Percentiles rank a stretch among this genome's conserved stretches.
phyloP scores from a whole-genome alignment of 2,888 invertebrate genomes.

The Phyllotreta cruciferae region DNA sequence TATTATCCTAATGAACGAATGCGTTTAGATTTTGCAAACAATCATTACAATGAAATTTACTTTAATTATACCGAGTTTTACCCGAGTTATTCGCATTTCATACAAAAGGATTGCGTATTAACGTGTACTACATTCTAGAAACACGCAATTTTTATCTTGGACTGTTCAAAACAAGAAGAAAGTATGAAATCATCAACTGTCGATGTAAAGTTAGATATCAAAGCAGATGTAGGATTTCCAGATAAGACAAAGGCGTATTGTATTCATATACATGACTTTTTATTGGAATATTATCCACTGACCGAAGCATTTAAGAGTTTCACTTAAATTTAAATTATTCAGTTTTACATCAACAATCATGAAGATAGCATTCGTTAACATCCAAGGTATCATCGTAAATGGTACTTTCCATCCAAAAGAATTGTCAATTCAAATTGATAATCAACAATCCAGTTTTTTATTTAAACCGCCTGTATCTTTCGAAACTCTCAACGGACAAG shows the following conservation, averaged over 20 bases:
- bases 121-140: conserved; percentile 21
- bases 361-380: conserved; percentile 2
- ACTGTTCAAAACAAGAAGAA: conserved; percentile 43
- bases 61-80: conserved; percentile 32
- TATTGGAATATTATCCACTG: neutral
- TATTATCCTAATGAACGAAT: conserved; percentile 30
- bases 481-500: neutral
- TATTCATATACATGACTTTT: neutral
- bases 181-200: conserved; percentile 41
- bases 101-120: conserved; percentile 2
- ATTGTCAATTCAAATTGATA: neutral
- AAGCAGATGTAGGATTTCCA: conserved; percentile 39
- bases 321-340: neutral
- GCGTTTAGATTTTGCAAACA: conserved; percentile 25
- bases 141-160: conserved; percentile 32
- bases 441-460: neutral
- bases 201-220: conserved; percentile 44
- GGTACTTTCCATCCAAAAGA: conserved; percentile 1
- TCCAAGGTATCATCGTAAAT: conserved; percentile 2
- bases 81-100: conserved; percentile 16
- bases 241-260: neutral
- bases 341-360: neutral
- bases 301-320: conserved; percentile 1
- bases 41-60: conserved; percentile 24
- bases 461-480: neutral